Base-by-base conservation (phyloP, 1,140 invertebrate species). In the Glossosoma conforme region DNA sequence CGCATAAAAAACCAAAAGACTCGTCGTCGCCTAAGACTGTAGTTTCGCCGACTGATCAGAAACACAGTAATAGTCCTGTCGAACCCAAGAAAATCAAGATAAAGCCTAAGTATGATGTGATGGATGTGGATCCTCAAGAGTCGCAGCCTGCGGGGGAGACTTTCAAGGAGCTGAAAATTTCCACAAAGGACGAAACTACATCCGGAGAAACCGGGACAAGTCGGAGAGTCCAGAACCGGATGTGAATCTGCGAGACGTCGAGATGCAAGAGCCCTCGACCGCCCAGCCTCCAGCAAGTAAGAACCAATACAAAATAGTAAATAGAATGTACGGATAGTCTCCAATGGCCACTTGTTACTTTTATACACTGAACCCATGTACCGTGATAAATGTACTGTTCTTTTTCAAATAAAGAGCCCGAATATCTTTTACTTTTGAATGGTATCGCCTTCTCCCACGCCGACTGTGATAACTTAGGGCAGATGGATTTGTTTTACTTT, bases 141-240 rank as follows among this genome's bases (percentile, higher is more conserved):
- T 38, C 55, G 10, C 61, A 60, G 2, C 51, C 54, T 13, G 52
- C 59, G 14, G 38, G 41, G 49, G 41, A 60, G 18, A 62, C 75
- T 51, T 84, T 79, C 64, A 83, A 83, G 67, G 80, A 80, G 56
- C 70, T 81, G 10, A 76, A 79, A 52, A 71, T 72, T 25, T 78
- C 75, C 45, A 65, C 75, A 47, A 82, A 79, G 64, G 77, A 78
- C 55, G 80, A 52, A 79, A 80, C 65, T 85, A 84, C 66, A 74
- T 83, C 57, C 65, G 82, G 41, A 68, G 81, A 33, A 82, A 84
- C 61, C 76, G 77, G 60, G 75, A 81, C 52, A 69, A 69, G 44
- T 70, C 69, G 1, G 67, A 69, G 25, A 83, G 79, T 64, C 79
- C 70, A 6, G 19, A 42, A 28, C 6, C 25, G 6, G 25, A 35